Base-by-base conservation (phyloP, 2,888 invertebrate species). In the Steinernema scapterisci region DNA sequence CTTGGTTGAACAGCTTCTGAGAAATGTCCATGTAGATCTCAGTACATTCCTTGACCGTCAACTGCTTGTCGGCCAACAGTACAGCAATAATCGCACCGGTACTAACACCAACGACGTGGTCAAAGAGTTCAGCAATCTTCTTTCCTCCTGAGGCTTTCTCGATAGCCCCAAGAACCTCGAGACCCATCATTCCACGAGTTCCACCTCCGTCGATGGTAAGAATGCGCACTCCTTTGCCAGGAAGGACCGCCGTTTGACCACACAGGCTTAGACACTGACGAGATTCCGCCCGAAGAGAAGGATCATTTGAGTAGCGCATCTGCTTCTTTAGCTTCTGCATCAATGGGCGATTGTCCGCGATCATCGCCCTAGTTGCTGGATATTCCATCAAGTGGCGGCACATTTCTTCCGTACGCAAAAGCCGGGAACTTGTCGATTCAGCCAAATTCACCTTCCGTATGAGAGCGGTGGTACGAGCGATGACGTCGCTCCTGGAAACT, bases 151-250 rank as follows among this genome's bases (percentile, higher is more conserved):
- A 82, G 1, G 81, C 74, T 38, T 91, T 90, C 89, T 95, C 94
- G 48, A 95, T 88, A 82, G 92, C 92, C 72, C 92, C 91, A 79
- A 95, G 89, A 88, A 94, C 92, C 89, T 94, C 93, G 77, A 95
- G 91, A 2, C 94, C 93, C 78, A 94, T 90, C 78, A 95, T 90
- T n/a, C 95, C 95, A 77, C 94, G 79, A 19, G 93, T 92, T 70
- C 95, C 95, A 54, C 95, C 95, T 1, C 95, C 95, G 89, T 95
- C 95, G 83, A 95, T 93, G 0, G 93, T 90, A 72, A 95, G 90
- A 74, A 95, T 91, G 86, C 92, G 90, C 70, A 95, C 92, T 0
- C 95, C 95, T 38, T 90, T 19, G 16, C 78, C 79, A 9, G 73
- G 73, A 3, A 77, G 76, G 19, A 80, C 73, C n/a, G 71, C 52